phyloP scores from a whole-genome alignment of 2,113 vertebrate genomes.

The Corythornis madagascariensis region DNA sequence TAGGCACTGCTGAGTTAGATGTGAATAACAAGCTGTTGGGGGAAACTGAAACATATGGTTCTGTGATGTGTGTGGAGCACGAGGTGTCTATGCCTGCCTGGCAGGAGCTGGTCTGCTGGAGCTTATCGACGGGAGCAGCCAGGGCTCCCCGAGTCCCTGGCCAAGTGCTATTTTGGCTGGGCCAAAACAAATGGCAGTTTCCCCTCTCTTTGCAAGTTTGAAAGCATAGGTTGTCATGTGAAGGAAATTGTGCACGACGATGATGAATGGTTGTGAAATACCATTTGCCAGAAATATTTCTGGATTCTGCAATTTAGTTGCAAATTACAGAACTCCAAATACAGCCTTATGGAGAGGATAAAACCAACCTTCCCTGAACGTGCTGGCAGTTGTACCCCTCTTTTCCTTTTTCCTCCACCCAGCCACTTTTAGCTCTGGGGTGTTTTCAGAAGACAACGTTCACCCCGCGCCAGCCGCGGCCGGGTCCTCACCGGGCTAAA shows the following conservation, averaged over 20 bases:
- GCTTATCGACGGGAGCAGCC: neutral
- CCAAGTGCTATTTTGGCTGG: constrained; percentile 7
- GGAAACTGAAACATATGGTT: neutral
- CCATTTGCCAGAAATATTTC: constrained; percentile 50
- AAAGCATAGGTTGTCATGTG: constrained; percentile 54
- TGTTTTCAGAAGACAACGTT: neutral
- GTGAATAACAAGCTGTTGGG: neutral
- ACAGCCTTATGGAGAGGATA: neutral
- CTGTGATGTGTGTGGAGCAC: accelerated
- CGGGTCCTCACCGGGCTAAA: neutral
- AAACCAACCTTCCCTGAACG: neutral
- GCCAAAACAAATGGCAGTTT: constrained; percentile 65
- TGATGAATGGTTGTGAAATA: constrained; percentile 62
- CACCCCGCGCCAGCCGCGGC: neutral
- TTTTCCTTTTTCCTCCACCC: neutral
- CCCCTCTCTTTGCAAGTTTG: constrained; percentile 22
- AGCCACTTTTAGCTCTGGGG: neutral
- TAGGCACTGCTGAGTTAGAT: neutral
- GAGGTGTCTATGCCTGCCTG: accelerated
- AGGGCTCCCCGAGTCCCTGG: neutral
- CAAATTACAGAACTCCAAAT: constrained; percentile 30
- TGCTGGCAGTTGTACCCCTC: neutral
- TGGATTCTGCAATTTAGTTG: constrained; percentile 57
- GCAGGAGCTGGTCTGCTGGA: neutral
- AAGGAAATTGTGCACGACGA: constrained; percentile 8